Evolutionary conservation across 2,113 vertebrate species (phyloP).

Genomic region (Dipodomys merriami): DNA sequence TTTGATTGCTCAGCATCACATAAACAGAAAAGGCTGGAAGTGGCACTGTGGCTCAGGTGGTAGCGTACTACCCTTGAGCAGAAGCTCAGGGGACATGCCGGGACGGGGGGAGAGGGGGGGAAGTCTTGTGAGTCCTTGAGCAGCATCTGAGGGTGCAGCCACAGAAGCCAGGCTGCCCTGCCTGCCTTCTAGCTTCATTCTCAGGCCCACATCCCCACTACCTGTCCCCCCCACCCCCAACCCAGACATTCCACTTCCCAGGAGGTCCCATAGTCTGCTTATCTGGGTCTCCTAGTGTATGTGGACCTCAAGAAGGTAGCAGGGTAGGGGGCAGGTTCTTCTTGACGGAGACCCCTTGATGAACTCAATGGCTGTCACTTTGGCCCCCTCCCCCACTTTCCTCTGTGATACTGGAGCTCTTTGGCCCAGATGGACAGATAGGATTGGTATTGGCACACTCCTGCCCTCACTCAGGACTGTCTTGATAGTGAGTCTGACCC

Average conservation of each 20-base stretch:
- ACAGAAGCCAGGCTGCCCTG: neutral
- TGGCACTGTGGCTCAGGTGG: no score
- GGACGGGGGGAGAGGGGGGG: no score
- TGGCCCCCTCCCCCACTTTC: slow-evolving; percentile 58
- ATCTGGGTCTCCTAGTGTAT: slow-evolving; percentile 70
- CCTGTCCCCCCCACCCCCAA: slow-evolving; percentile 68
- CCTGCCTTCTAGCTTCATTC: neutral
- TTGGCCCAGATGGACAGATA: slow-evolving; percentile 69
- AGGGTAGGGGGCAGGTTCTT: slow-evolving; percentile 66
- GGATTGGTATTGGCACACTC: slow-evolving; percentile 56
- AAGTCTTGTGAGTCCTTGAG: neutral
- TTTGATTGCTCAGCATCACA: no score
- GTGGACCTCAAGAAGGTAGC: slow-evolving; percentile 58
- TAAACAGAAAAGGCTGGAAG: no score
- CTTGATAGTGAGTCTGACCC: neutral
- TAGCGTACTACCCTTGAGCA: no score
- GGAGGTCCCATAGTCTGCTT: slow-evolving; percentile 78
- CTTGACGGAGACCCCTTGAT: slow-evolving; percentile 57
- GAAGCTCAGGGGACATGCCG: no score
- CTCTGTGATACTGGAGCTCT: slow-evolving; percentile 73
- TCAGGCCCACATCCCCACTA: neutral
- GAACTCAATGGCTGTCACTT: slow-evolving; percentile 72
- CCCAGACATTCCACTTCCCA: slow-evolving; percentile 64
- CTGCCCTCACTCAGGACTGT: slow-evolving; percentile 73
- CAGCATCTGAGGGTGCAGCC: neutral